These are phyloP conservation scores for Anguilla japonica DNA, from an alignment of 2,113 vertebrate species.

Conservation along the genomic window DNA sequence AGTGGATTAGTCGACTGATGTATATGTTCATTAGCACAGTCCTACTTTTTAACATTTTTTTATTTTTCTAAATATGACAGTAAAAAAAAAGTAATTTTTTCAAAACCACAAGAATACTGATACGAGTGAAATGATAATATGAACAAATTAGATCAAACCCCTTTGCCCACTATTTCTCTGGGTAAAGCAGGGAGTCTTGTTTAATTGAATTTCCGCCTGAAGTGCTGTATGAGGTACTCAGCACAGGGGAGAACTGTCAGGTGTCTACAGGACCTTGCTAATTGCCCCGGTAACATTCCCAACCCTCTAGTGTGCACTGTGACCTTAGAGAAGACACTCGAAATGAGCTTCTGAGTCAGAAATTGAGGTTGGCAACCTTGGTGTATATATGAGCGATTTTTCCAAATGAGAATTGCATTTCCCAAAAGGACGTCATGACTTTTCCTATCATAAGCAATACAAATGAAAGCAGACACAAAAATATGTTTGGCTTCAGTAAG, in stretches of 20 bases:
- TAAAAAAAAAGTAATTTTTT: not conserved
- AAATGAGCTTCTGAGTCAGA: conserved; percentile 67
- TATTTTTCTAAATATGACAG: not conserved
- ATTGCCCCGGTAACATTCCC: conserved; percentile 57
- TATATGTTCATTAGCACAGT: too few relatives aligned
- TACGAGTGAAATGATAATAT: not conserved
- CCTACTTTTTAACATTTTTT: not conserved
- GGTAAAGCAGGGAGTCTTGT: conserved; percentile 23
- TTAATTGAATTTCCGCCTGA: conserved; percentile 53
- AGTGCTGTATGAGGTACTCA: conserved; percentile 16
- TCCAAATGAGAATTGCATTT: conserved; percentile 65
- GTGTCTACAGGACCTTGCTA: conserved; percentile 55
- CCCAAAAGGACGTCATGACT: conserved; percentile 49
- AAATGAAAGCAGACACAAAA: conserved; percentile 57
- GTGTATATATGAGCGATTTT: conserved; percentile 59
- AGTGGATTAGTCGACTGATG: too few relatives aligned
- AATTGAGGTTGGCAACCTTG: conserved; percentile 71
- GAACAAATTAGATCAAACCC: not conserved
- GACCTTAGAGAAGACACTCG: conserved; percentile 53
- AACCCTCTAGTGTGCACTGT: conserved; percentile 39
- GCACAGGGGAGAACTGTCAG: conserved; percentile 50
- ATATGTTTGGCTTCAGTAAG: conserved; percentile 51
- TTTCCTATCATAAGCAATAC: conserved; percentile 63
- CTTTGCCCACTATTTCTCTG: not conserved
- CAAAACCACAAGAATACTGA: not conserved